Base-by-base conservation (phyloP, 2,797 vertebrate genomes). In the Anisognathus igniventris region DNA sequence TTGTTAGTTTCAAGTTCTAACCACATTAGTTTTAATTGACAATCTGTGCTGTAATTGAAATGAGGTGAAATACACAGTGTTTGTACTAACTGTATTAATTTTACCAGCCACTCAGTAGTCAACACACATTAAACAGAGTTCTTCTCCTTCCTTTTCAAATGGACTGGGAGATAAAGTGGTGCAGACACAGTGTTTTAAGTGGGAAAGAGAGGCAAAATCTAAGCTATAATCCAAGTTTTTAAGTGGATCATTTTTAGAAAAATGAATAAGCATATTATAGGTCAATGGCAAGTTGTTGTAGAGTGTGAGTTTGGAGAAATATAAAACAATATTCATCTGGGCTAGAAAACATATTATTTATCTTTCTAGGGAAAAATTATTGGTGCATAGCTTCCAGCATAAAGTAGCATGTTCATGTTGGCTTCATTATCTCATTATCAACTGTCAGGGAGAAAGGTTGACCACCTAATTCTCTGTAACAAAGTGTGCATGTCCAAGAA, bases 351-450 rank as follows among this genome's bases (percentile, higher is more conserved):
- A 4, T 44, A 48, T 72, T 42, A 80, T 53, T 68, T 61, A 2
- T 50, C 74, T 93, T 94, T 74, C 35, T 79, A 11, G 47, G 10
- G 80, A 71, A 45, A 90, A 88, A 74, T 56, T 35, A 79, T 33
- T 84, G 33, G 35, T 78, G 42, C 73, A 24, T 21, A 51, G 6
- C 30, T 78, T 92, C n/a, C 3, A 4, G 7, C 44, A 42, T 91
- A n/a, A 65, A 88, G 51, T 22, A 66, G 10, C 39, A 54, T 35
- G 45, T 70, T 88, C 54, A 2, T n/a, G 14, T 30, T 62, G 47
- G 22, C 54, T 91, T 80, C 42, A 15, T 7, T 14, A 27, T 45
- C 40, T 86, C 31, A 18, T 61, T 86, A 31, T 42, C 14, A 17
- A 37, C 6, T 5, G 2, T 25, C 0, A 0, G 28, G 47, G 31